Percentiles rank a stretch among this genome's conserved stretches.
These are phyloP conservation scores for Caprella mutica DNA, from an alignment of 2,888 invertebrate species.

Conservation along the genomic window DNA sequence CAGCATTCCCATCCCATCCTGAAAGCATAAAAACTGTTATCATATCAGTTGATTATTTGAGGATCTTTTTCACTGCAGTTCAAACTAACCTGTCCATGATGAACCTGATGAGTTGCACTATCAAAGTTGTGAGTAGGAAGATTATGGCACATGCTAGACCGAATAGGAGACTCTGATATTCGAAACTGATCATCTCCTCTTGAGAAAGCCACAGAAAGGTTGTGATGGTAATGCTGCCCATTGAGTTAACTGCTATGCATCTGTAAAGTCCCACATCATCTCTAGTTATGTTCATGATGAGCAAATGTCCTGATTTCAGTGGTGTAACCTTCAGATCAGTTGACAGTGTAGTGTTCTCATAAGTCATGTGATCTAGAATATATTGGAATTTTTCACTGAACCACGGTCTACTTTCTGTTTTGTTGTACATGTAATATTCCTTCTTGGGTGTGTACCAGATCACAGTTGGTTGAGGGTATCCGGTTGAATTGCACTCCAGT, in stretches of 20 bases:
- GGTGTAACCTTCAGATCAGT: conserved; percentile 48
- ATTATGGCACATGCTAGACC: conserved; percentile 66
- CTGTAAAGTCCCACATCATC: conserved; percentile 69
- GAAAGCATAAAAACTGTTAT: not conserved
- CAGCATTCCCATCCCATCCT: conserved; percentile 45
- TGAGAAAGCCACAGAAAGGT: conserved; percentile 74
- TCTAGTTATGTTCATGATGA: conserved; percentile 53
- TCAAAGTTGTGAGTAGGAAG: conserved; percentile 66
- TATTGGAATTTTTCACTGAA: conserved; percentile 14
- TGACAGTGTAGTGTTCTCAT: not conserved
- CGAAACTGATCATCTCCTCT: conserved; percentile 66
- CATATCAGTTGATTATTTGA: not conserved
- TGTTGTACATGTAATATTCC: conserved; percentile 23
- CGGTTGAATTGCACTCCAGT: conserved; percentile 31
- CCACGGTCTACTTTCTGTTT: conserved; percentile 13
- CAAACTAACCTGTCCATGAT: conserved; percentile 55
- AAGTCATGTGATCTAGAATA: conserved; percentile 6
- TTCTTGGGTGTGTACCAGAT: conserved; percentile 27
- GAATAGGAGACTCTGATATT: conserved; percentile 68
- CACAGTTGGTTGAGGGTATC: conserved; percentile 23
- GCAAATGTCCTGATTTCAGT: conserved; percentile 64
- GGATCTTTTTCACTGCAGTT: not conserved
- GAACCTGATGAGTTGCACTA: conserved; percentile 62
- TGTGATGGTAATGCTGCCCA: conserved; percentile 63
- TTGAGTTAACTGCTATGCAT: conserved; percentile 73